Base-by-base conservation (phyloP, 2,888 invertebrate species). In the Drosophila pullipes region DNA sequence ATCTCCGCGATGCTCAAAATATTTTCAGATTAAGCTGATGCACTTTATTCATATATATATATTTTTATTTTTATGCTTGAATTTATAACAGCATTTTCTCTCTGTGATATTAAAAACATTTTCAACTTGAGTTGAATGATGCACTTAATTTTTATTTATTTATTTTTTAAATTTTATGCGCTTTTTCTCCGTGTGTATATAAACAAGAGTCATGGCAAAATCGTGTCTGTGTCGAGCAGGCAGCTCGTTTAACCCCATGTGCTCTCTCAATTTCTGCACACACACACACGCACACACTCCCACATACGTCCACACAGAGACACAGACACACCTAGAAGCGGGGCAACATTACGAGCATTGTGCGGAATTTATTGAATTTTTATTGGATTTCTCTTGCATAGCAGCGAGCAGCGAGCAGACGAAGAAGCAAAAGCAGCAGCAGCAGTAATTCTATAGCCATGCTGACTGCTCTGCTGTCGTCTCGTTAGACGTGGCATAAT, bases 281-380 rank as follows among this genome's bases (percentile, higher is more conserved):
- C 59, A 74, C 44, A 64, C 28, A 35, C 35, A 16, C 35, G 13
- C 35, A 37, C 37, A 18, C 37, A 37, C 47, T 13, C 22, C 54
- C 33, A 37, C 28, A 33, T 39, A 30, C 22, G 16, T 41, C 16
- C 35, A 47, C 44, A 16, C 49, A 13, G 41, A n/a, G 16, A 31
- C 37, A 31, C 59, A 66, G 31, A 54, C 60, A 58, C 47, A 55
- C 58, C 13, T 60, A 37, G 31, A 66, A 74, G 59, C 62, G 65
- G 54, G 55, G 53, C 69, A 80, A 79, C 80, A 82, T 83, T 83
- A 67, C 83, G 83, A 83, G 76, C 76, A 69, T 78, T 89, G 88
- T 84, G 80, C 65, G 83, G 91, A 90, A 88, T 88, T 89, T 91
- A 89, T 89, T 91, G 91, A 90, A 90, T 91, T 89, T 89, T 89